phyloP scores from a whole-genome alignment of 1,140 invertebrate species.

The Drosophila ananassae region DNA sequence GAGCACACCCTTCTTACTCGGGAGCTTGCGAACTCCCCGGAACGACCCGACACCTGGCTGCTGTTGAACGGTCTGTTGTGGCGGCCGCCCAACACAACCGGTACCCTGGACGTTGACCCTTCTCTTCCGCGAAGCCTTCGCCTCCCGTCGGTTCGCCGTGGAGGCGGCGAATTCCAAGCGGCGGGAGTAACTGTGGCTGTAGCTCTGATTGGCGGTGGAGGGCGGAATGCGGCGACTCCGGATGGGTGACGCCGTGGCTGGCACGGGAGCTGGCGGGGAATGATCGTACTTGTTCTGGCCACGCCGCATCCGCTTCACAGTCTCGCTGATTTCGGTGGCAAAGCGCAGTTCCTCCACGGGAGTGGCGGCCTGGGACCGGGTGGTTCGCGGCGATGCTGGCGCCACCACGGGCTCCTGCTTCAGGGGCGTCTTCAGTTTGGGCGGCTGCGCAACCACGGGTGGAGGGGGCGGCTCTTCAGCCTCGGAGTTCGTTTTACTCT shows the following conservation, averaged over 20 bases:
- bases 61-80: constrained; percentile 4
- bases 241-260: constrained; percentile 9
- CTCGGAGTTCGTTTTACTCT: constrained; percentile 77
- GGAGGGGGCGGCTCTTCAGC: constrained; percentile 57
- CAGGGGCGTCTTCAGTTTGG: constrained; percentile 38
- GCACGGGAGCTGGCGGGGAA: constrained; percentile 48
- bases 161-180: constrained; percentile 37
- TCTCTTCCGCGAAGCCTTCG: constrained; percentile 29
- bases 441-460: neutral
- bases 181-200: constrained; percentile 43
- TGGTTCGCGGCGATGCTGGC: constrained; percentile 45
- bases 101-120: constrained; percentile 9
- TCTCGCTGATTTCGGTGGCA: constrained; percentile 79
- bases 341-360: constrained; percentile 77
- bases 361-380: constrained; percentile 70
- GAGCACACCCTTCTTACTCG: constrained; percentile 72
- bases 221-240: constrained; percentile 48
- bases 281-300: constrained; percentile 80
- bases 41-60: constrained; percentile 15
- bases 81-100: constrained; percentile 7
- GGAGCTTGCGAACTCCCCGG: constrained; percentile 67
- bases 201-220: constrained; percentile 11
- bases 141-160: constrained; percentile 14
- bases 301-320: constrained; percentile 74
- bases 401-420: constrained; percentile 46